Evolutionary conservation across 2,888 invertebrate genomes (phyloP).

Genomic region (Zygaena filipendulae): DNA sequence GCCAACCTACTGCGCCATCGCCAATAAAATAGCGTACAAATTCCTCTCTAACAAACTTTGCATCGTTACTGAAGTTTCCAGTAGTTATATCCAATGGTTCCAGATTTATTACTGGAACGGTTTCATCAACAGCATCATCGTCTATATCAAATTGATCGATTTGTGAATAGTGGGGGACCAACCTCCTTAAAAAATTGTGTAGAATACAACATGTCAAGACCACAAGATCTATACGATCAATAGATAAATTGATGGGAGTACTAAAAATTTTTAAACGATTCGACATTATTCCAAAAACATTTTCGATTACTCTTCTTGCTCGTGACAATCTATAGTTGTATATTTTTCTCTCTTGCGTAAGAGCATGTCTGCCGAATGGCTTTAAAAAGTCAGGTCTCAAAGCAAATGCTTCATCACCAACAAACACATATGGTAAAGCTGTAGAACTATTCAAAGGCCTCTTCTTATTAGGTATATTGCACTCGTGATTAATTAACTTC

Average conservation of each 20-base stretch:
- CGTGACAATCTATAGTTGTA: conserved; percentile 12
- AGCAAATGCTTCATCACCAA: conserved; percentile 14
- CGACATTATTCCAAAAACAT: conserved; percentile 11
- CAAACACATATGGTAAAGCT: conserved; percentile 10
- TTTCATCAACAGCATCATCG: too few relatives aligned
- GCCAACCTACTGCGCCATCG: too few relatives aligned
- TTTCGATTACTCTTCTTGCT: conserved; percentile 11
- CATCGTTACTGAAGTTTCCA: too few relatives aligned
- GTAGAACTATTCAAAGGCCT: conserved; percentile 5
- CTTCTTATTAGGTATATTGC: conserved; percentile 6
- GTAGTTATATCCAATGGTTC: too few relatives aligned
- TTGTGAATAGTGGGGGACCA: background rate
- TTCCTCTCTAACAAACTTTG: conserved; percentile 8
- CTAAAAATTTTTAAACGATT: conserved; percentile 7
- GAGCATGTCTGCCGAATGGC: conserved; percentile 8
- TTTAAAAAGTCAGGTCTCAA: conserved; percentile 12
- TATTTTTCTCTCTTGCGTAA: conserved; percentile 12
- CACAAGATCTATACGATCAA: background rate
- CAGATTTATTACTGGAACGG: background rate
- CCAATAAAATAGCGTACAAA: conserved; percentile 8
- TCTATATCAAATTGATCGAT: background rate
- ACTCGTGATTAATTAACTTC: too few relatives aligned
- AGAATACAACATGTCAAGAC: conserved; percentile 1
- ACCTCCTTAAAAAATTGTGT: background rate
- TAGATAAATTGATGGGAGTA: background rate